Conservation (phyloP, 37 sponge, comb jelly and placozoan species). For the Spongilla lacustris region DNA sequence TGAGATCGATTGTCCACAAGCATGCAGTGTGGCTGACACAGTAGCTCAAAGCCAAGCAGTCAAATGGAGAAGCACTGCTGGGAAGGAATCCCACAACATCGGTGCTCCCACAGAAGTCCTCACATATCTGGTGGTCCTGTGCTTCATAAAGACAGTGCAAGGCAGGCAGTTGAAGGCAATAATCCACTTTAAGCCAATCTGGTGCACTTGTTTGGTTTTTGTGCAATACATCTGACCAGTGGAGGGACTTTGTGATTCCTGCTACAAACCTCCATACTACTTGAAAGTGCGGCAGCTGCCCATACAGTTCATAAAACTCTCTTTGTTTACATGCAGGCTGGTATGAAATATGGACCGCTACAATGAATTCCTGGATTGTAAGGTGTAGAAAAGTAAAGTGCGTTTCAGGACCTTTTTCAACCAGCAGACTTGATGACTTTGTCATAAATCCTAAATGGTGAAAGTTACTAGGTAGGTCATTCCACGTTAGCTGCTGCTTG, state of each 20-base stretch:
- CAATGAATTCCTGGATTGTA: slow-evolving; percentile 16
- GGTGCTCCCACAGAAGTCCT: neutral
- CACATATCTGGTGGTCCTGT: neutral
- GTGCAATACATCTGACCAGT: neutral
- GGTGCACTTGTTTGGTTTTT: neutral
- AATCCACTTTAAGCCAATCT: neutral
- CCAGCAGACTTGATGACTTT: neutral
- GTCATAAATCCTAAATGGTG: slow-evolving; percentile 26
- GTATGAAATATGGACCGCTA: neutral
- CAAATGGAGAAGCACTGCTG: neutral
- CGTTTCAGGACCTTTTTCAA: neutral
- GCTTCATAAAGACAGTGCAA: neutral
- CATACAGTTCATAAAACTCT: neutral
- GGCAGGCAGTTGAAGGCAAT: neutral
- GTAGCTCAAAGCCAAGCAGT: neutral
- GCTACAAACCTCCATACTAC: slow-evolving; percentile 21
- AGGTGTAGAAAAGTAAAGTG: slow-evolving; percentile 6
- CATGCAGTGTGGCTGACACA: neutral
- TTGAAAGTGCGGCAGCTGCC: neutral
- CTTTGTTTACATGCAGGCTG: neutral
- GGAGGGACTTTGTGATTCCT: slow-evolving; percentile 3
- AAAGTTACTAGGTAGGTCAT: slow-evolving; percentile 6
- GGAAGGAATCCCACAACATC: neutral
- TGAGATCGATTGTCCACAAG: neutral
- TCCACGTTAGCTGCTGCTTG: slow-evolving; percentile 2